Evolutionary conservation across 2,113 vertebrate species (phyloP).

Genomic region (Tonatia bakeri): DNA sequence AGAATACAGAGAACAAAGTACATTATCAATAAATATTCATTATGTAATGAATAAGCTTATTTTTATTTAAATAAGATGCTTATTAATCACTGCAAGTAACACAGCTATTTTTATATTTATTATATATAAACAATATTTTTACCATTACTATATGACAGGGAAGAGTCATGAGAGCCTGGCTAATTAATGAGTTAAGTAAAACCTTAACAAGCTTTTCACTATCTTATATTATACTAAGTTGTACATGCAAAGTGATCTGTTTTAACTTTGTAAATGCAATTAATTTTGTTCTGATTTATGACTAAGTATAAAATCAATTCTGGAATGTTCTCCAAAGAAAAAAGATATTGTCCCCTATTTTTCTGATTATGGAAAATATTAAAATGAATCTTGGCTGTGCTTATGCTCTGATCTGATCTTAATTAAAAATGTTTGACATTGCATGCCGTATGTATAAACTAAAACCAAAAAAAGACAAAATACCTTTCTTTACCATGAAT

Average conservation of each 20-base stretch:
- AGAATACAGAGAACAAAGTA: background rate
- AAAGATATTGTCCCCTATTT: background rate
- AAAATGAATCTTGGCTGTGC: background rate
- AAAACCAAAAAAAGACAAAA: background rate
- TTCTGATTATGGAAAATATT: background rate
- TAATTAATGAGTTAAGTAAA: background rate
- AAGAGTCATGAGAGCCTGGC: background rate
- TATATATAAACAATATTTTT: background rate
- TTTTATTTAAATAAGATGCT: background rate
- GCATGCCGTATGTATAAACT: background rate
- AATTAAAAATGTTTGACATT: slow-evolving; percentile 20
- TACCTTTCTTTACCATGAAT: background rate
- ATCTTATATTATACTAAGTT: background rate
- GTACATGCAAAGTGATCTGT: background rate
- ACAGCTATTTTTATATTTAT: background rate
- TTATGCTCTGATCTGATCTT: slow-evolving; percentile 20
- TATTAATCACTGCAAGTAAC: background rate
- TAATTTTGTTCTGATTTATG: background rate
- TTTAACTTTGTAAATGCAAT: slow-evolving; percentile 26
- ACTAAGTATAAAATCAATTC: slow-evolving; percentile 41
- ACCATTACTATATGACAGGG: background rate
- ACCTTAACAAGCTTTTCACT: background rate
- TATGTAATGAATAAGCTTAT: background rate
- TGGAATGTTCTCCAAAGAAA: slow-evolving; percentile 29
- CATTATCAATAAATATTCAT: background rate